Base-by-base conservation (phyloP, 1,140 invertebrate genomes). In the Dysdera silvatica region DNA sequence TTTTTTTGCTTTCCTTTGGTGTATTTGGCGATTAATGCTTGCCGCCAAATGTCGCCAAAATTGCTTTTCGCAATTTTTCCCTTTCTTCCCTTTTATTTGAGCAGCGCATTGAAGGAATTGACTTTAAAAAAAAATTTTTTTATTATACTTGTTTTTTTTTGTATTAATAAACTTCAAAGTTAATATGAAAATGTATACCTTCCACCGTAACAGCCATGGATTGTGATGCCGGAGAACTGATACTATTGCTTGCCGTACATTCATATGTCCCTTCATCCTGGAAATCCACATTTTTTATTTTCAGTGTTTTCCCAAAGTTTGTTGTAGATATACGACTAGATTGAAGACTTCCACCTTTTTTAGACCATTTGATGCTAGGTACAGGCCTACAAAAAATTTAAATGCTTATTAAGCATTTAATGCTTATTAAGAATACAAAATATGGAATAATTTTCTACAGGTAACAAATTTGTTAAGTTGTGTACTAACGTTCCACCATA, bases 241-340 rank as follows among this genome's bases (percentile, higher is more conserved):
- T 88, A 35, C 91, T 91, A 76, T 95, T 95, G 63, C 85, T 90
- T 16, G 88, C 89, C 67, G 91, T 89, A 74, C 92, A 96, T 2
- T 88, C 90, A 72, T 95, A 96, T 10, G 80, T 80, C 48, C 91
- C 92, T 72, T 85, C 82, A 76, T 96, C 92, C 49, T 89, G 84
- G 71, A 91, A 91, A 66, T 84, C 85, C 0, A 90, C 86, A 68
- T 88, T 83, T 67, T 86, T 85, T 66, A 97, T 93, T 16, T 91
- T 79, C 54, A 97, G 77, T 10, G 89, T 93, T 77, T 95, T 95
- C 3, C 92, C 92, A 78, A 93, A 95, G 77, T 95, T 90, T 41
- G 73, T 72, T 64, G 88, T 87, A 0, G 83, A 86, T 47, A 91
- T 81, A 26, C 88, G 79, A 71, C 91, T 87, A 28, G 71, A 74